Evolutionary conservation across 2,888 invertebrate genomes (phyloP), one percentile per base, ranked within the genome.

Genomic region (Taphrorychus bicolor): DNA sequence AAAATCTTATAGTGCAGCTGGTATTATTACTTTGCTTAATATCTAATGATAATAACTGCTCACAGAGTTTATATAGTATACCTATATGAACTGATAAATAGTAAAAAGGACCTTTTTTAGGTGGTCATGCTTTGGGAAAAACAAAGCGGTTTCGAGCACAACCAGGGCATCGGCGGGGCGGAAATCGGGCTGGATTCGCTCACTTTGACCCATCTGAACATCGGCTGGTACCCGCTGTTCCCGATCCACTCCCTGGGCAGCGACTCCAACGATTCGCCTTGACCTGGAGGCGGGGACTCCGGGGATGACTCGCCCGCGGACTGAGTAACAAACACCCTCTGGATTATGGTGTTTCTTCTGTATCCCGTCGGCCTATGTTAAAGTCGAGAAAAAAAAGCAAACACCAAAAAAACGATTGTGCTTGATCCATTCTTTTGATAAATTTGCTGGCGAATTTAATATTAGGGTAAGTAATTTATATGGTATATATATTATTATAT

Each of bases 191-290:
- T 97, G 71, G 94, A 95, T 82, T 88, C 90, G 76, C 84, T 96
- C 65, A 89, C 91, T 52, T 86, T 95, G 70, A 90, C 92, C 22
- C 91, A 91, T 79, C 87, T 92, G 75, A 92, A 92, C 49, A 89
- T 90, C 76, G 93, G 94, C 72, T 96, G 96, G 96, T 97, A 95
- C 85, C 93, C 94, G 70, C 86, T 97, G 73, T 95, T 94, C 83
- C 93, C 94, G 32, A 92, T 94, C 81, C 91, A 92, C 76, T 91
- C 92, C 59, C 87, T 93, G 71, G 92, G 90, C 59, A 88, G 89
- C 19, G 91, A 87, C 76, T 87, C 87, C 11, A 82, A 82, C 67
- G 83, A 83, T 74, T 83, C 83, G 40, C 83, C 83, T 75, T 83
- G 82, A 83, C 78, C 76, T 7, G 61, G 3, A 69, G 75, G 53